phyloP scores from a whole-genome alignment of 2,888 invertebrate genomes.

The Megastigmus dorsalis region DNA sequence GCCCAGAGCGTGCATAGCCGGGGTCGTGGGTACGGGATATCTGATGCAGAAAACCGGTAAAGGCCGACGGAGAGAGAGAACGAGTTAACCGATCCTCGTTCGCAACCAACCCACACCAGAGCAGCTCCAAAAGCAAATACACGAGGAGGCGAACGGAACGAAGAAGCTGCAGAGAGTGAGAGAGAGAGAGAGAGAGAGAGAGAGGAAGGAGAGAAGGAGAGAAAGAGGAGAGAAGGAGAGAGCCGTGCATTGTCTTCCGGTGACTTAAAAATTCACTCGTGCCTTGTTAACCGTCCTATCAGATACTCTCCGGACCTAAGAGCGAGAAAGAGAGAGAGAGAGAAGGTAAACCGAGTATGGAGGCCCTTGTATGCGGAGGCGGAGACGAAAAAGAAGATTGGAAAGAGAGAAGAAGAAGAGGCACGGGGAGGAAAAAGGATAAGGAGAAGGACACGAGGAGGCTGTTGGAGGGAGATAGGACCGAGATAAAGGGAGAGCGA shows the following conservation, averaged over 20 bases:
- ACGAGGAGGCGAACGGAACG: conserved; percentile 60
- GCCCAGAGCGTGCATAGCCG: conserved; percentile 27
- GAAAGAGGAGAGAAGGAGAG: conserved; percentile 52
- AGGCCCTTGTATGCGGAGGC: conserved; percentile 26
- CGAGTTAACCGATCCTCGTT: conserved; percentile 26
- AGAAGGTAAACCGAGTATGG: conserved; percentile 26
- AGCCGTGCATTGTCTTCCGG: conserved; percentile 70
- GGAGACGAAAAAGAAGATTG: conserved; percentile 25
- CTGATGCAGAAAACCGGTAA: conserved; percentile 74
- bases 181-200: conserved; percentile 16
- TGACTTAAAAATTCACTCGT: conserved; percentile 74
- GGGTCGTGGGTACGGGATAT: conserved; percentile 64
- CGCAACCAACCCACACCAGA: conserved; percentile 44
- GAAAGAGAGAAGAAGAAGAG: not conserved
- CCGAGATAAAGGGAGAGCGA: conserved; percentile 26
- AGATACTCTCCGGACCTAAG: conserved; percentile 61
- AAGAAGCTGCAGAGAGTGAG: conserved; percentile 31
- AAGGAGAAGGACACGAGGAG: conserved; percentile 35
- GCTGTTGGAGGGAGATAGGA: conserved; percentile 41
- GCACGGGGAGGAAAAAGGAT: conserved; percentile 14
- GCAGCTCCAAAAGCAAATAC: conserved; percentile 66
- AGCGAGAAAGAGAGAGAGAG: conserved; percentile 10
- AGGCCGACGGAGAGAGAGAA: conserved; percentile 59
- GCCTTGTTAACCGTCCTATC: conserved; percentile 73
- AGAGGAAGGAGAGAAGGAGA: conserved; percentile 26